A percentile compares a stretch with the other conserved stretches of the same genome.
These are phyloP conservation scores for Lepidocyrtinus sp. DNA, from an alignment of 2,888 invertebrate species.

Conservation along the genomic window DNA sequence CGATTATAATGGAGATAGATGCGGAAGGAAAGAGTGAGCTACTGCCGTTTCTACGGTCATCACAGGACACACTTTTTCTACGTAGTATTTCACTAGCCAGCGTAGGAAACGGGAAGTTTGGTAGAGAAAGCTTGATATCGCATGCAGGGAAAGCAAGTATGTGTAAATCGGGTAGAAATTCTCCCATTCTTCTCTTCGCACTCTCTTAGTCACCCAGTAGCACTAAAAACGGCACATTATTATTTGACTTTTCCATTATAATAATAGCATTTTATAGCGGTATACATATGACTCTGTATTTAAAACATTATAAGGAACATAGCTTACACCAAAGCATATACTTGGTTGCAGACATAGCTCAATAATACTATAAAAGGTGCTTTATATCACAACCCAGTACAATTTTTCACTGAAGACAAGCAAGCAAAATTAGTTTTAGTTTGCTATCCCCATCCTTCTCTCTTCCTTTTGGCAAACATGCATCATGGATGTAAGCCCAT, in stretches of 20 bases:
- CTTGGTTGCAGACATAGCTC: too few species aligned
- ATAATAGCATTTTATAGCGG: too few species aligned
- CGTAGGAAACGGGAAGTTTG: slow-evolving; percentile 47
- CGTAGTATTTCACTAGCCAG: slow-evolving; percentile 18
- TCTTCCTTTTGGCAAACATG: slow-evolving; percentile 55
- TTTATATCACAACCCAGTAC: not conserved
- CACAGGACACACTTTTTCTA: too few species aligned
- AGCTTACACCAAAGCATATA: too few species aligned
- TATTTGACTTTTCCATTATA: slow-evolving; percentile 45
- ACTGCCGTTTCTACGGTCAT: slow-evolving; percentile 32
- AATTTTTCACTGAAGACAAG: slow-evolving; percentile 25
- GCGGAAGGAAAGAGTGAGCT: slow-evolving; percentile 49
- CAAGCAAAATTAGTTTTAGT: slow-evolving; percentile 53
- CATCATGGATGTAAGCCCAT: slow-evolving; percentile 53
- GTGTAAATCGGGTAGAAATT: slow-evolving; percentile 56
- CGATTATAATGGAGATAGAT: too few species aligned
- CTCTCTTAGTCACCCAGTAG: slow-evolving; percentile 53
- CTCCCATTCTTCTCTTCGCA: slow-evolving; percentile 54
- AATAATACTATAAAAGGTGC: too few species aligned
- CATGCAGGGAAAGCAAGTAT: slow-evolving; percentile 24
- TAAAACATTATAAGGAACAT: too few species aligned
- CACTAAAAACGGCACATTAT: slow-evolving; percentile 55
- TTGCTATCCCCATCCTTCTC: slow-evolving; percentile 50
- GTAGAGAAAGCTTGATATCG: slow-evolving; percentile 43
- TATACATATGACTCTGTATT: too few species aligned